These are phyloP conservation scores for Nothoprocta pentlandii DNA, from an alignment of 2,113 vertebrate species.

Conservation along the genomic window DNA sequence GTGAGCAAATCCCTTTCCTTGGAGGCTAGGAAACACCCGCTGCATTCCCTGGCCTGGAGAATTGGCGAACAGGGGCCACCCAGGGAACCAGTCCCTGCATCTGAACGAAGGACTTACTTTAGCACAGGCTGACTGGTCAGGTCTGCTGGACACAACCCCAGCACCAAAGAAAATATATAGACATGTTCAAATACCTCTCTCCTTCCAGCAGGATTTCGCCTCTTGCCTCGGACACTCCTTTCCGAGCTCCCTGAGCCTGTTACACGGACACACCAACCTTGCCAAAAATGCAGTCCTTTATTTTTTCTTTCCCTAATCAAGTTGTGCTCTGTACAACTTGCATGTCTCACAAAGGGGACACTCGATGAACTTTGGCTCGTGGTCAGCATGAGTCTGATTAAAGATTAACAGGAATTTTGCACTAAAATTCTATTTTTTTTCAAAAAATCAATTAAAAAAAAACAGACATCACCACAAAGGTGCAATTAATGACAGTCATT, in stretches of 20 bases:
- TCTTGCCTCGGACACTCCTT: neutral
- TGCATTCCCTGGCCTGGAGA: neutral
- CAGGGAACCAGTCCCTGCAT: neutral
- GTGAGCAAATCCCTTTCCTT: neutral
- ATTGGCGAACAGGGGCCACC: neutral
- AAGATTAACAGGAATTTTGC: neutral
- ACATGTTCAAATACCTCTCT: neutral
- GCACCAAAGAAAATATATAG: accelerated
- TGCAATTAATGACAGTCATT: neutral
- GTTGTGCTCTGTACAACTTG: neutral
- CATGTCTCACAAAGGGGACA: neutral
- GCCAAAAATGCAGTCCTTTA: neutral
- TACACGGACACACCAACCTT: too few relatives aligned
- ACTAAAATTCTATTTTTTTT: neutral
- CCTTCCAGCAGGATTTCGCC: neutral
- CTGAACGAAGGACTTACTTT: neutral
- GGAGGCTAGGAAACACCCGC: neutral
- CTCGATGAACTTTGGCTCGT: neutral
- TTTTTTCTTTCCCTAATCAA: neutral
- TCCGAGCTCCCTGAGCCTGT: neutral
- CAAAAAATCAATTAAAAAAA: neutral
- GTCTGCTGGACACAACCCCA: neutral
- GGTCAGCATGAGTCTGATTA: neutral
- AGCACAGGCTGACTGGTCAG: neutral
- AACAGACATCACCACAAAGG: neutral